Base-by-base conservation (phyloP, 2,797 vertebrate species). In the Sphaeramia orbicularis region DNA sequence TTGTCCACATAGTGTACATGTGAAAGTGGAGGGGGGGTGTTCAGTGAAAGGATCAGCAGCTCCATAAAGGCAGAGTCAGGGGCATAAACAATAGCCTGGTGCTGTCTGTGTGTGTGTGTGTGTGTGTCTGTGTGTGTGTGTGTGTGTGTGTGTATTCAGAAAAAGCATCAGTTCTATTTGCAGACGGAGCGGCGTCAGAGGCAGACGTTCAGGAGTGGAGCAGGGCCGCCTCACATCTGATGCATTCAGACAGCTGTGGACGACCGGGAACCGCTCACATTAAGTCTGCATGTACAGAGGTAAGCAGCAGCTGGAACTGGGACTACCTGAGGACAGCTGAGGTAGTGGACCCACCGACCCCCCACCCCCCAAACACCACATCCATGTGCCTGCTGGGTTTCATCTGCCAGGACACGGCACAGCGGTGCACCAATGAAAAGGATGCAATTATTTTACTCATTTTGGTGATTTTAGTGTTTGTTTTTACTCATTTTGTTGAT, bases 181-280 rank as follows among this genome's bases (percentile, higher is more conserved):
- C 86, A 89, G 86, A 73, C 41, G 52, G 4, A 56, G 52, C 53
- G 74, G 61, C 73, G 56, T 87, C 86, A 86, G 77, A 74, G 70
- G 70, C 57, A 81, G 85, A 80, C 83, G 59, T 76, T 71, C 65
- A 71, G 81, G 86, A 77, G 78, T 68, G 84, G 79, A 80, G 69
- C 68, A 79, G 84, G 36, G 68, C 36, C 19, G 47, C 21, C 73
- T 87, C 68, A 71, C 81, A 78, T 43, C 36, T 91, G 83, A 92
- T 90, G 75, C 73, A 50, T 65, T 58, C 53, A 7, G 85, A 93
- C 91, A 92, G 87, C 86, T 90, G 76, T 62, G 85, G 76, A 59
- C 54, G 67, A 50, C 62, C 74, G 75, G 75, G 79, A 86, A 81
- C 76, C 77, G 60, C 67, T 81, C 86, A 77, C 79, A 74, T 67